A percentile compares a stretch with the other conserved stretches of the same genome.
Conservation (phyloP, 2,888 invertebrate species). For the Cyclophora punctaria region DNA sequence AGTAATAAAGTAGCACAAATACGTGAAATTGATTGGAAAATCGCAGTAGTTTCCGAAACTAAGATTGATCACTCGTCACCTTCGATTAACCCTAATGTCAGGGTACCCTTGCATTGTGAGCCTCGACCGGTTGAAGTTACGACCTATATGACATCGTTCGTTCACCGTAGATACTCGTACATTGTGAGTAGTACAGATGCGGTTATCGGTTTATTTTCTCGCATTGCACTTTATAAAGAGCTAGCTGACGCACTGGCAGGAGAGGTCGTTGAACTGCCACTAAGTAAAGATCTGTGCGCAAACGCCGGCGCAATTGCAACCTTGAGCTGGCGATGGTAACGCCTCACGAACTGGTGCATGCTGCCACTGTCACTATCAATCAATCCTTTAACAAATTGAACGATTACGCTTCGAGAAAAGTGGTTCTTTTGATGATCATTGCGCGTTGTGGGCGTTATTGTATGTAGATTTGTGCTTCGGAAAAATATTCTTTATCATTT, state of each 20-base stretch:
- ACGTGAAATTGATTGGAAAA: slow-evolving; percentile 17
- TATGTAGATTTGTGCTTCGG: no score
- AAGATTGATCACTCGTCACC: slow-evolving; percentile 33
- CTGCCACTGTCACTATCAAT: slow-evolving; percentile 1
- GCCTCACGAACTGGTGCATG: slow-evolving; percentile 8
- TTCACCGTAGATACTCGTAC: slow-evolving; percentile 55
- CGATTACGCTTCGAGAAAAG: no score
- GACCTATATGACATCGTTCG: slow-evolving; percentile 56
- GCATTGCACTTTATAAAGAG: slow-evolving; percentile 66
- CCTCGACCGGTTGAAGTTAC: slow-evolving; percentile 40
- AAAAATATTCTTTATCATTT: no score
- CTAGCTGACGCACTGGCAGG: slow-evolving; percentile 61
- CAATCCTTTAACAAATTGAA: neutral
- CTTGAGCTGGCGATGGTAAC: slow-evolving; percentile 30
- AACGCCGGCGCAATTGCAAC: slow-evolving; percentile 45
- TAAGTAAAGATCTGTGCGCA: slow-evolving; percentile 43
- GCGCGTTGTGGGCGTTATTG: no score
- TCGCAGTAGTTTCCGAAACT: slow-evolving; percentile 14
- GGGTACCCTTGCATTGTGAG: slow-evolving; percentile 44
- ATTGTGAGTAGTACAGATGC: slow-evolving; percentile 53
- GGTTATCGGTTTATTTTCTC: slow-evolving; percentile 69
- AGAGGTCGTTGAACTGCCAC: slow-evolving; percentile 56
- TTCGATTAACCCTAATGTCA: slow-evolving; percentile 37
- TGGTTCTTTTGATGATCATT: no score
- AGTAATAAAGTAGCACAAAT: slow-evolving; percentile 24